Evolutionary conservation across 2,797 vertebrate genomes (phyloP), one percentile per base, ranked within the genome.

Genomic region (Alcedo quadribrachys): DNA sequence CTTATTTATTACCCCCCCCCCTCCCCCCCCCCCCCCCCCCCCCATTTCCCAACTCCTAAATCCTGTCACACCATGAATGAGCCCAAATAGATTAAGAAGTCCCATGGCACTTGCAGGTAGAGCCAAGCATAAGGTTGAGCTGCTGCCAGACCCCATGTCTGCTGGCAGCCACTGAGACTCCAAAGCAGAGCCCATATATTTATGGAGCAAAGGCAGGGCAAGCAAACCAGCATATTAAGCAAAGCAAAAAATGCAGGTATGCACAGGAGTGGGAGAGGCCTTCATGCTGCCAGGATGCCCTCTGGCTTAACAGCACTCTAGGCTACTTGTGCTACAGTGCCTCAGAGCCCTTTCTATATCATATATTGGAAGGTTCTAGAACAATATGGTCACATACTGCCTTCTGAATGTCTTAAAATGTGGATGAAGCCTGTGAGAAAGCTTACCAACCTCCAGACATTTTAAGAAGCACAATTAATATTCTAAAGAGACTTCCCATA

Each of bases 141-240:
- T 82, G 71, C 15, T 60, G 51, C 35, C 0, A 0, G 43, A 48
- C 27, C 22, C 46, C n/a, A 5, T 4, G 0, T 60, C 15, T 37
- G 17, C 55, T 81, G 50, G 45, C 65, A 17, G 54, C 24, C 14
- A 10, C 18, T 9, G n/a, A 83, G 65, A 24, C 48, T 61, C 33
- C 50, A 50, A 68, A 87, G 37, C 75, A 66, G 50, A 86, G 13
- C 32, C 30, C 62, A 63, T 42, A 30, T 63, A 5, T 35, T 25
- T 17, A 27, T 3, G 15, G 37, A 70, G 33, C 20, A 68, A 27
- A 18, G 16, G 12, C 58, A 90, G 62, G 43, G 40, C 22, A 50
- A 57, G 25, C 5, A 65, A 89, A 67, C 10, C 25, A 60, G 30
- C 9, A 11, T 40, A 42, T 60, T 12, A 46, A 63, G 24, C 43